Evolutionary conservation across 2,113 vertebrate genomes (phyloP).

Genomic region (Mastomys natalensis): DNA sequence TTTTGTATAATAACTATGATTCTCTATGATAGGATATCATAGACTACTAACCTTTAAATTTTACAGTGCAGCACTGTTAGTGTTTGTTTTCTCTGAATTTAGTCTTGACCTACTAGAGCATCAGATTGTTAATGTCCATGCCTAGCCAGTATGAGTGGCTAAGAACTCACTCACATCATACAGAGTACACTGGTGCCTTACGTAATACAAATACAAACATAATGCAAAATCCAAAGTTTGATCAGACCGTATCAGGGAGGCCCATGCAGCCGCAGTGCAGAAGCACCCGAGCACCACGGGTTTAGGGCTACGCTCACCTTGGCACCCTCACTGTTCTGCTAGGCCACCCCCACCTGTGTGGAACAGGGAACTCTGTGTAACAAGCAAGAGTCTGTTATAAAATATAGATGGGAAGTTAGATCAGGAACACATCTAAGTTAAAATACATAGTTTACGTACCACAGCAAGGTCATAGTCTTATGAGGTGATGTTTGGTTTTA

Average conservation of each 20-base stretch:
- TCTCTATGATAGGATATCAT: not conserved
- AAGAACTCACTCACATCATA: not conserved
- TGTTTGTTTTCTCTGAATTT: constrained; percentile 15
- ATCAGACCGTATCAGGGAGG: too few species aligned
- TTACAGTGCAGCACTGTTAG: not conserved
- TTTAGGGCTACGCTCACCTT: not conserved
- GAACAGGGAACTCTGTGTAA: not conserved
- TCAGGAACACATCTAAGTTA: not conserved
- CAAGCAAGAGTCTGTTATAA: not conserved
- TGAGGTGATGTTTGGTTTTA: not conserved
- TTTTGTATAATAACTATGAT: not conserved
- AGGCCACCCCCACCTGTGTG: not conserved
- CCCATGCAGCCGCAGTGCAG: not conserved
- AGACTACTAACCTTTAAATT: not conserved
- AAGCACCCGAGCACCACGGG: not conserved
- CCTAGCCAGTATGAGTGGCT: not conserved
- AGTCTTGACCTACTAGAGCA: not conserved
- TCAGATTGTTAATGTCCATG: not conserved
- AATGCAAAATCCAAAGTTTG: not conserved
- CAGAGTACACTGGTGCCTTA: not conserved
- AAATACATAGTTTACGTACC: not conserved
- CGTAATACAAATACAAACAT: not conserved
- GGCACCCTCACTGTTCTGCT: not conserved
- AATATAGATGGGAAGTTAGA: not conserved
- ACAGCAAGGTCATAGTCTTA: not conserved